Conservation (phyloP, 1,140 invertebrate genomes). For the Phortica variegata region DNA sequence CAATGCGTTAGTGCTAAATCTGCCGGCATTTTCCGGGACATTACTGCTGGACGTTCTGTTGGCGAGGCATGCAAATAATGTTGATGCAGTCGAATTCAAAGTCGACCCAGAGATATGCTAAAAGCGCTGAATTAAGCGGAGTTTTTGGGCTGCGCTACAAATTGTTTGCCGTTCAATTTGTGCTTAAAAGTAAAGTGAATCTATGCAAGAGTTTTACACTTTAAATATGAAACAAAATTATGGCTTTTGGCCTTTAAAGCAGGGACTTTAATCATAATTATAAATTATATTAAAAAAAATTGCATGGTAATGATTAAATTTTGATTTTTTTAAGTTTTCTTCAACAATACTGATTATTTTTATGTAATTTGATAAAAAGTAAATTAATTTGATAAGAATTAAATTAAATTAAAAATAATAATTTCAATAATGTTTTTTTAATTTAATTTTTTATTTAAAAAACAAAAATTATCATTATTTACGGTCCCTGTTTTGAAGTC, state of each 20-base stretch:
- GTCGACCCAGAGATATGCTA: neutral
- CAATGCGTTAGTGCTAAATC: conserved; percentile 19
- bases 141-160: neutral
- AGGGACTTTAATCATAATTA: neutral
- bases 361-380: too few relatives aligned
- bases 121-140: neutral
- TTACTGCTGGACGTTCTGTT: neutral
- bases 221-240: neutral
- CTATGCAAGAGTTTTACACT: too few relatives aligned
- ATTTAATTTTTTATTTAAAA: too few relatives aligned
- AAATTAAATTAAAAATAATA: too few relatives aligned
- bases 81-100: conserved; percentile 40
- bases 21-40: neutral
- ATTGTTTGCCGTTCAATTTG: conserved; percentile 38
- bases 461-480: too few relatives aligned
- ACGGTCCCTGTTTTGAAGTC: too few relatives aligned
- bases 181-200: conserved; percentile 17
- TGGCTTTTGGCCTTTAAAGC: neutral
- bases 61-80: neutral
- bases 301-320: neutral
- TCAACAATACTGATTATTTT: too few relatives aligned
- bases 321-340: too few relatives aligned
- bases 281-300: neutral
- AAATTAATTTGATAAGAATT: too few relatives aligned
- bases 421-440: too few relatives aligned